phyloP scores from a whole-genome alignment of 2,888 invertebrate species.

The Koerneria pararmatus region DNA sequence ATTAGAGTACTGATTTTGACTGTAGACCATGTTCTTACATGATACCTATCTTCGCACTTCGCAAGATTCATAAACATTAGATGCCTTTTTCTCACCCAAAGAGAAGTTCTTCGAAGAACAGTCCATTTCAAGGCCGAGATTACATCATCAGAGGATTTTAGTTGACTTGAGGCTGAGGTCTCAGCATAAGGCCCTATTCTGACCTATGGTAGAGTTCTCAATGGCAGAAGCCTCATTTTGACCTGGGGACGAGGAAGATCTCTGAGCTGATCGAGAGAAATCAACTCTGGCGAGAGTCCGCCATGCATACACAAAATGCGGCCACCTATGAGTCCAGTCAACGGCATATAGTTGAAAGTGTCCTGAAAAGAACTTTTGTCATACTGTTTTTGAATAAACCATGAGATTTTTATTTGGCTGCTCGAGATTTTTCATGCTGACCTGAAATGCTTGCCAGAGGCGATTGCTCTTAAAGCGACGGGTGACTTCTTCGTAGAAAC shows the following conservation, averaged over 20 bases:
- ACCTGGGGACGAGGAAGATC: slow-evolving; percentile 35
- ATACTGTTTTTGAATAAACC: background rate
- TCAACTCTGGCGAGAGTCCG: slow-evolving; percentile 48
- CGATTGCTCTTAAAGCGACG: slow-evolving; percentile 42
- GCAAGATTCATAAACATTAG: no score
- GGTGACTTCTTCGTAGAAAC: slow-evolving; percentile 52
- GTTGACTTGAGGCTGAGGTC: no score
- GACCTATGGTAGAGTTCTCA: no score
- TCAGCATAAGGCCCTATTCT: no score
- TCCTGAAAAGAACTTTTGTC: slow-evolving; percentile 29
- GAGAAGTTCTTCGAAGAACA: no score
- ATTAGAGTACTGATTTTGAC: no score
- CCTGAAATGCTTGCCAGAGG: slow-evolving; percentile 45
- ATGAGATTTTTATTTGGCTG: slow-evolving; percentile 1
- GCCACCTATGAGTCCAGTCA: slow-evolving; percentile 46
- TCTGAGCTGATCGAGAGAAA: slow-evolving; percentile 45
- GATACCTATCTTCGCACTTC: no score
- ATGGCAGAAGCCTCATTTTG: no score
- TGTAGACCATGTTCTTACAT: no score
- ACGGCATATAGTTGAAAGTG: slow-evolving; percentile 55
- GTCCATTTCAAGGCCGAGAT: no score
- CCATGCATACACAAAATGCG: slow-evolving; percentile 54
- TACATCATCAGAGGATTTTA: no score
- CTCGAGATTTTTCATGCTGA: background rate
- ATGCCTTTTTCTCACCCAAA: no score